Conservation (phyloP, 1,140 invertebrate genomes). For the Ruditapes philippinarum region DNA sequence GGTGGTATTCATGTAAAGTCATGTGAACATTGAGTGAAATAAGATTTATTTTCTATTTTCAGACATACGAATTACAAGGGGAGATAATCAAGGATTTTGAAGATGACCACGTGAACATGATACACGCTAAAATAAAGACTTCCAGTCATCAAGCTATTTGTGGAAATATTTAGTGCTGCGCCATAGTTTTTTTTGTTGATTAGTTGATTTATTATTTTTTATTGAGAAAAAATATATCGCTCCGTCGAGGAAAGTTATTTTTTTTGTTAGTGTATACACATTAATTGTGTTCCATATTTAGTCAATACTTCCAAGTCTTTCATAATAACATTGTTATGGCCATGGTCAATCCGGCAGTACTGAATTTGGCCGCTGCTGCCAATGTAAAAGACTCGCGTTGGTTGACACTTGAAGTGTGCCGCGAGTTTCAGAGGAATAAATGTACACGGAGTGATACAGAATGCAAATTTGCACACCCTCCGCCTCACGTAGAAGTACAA, state of each 20-base stretch:
- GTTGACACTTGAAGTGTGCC: conserved; percentile 99
- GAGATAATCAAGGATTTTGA: neutral
- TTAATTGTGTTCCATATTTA: conserved; percentile 48
- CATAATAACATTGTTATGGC: conserved; percentile 91
- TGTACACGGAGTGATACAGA: conserved; percentile 99
- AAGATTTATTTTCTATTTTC: conserved; percentile 3
- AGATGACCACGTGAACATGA: conserved; percentile 31
- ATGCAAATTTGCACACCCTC: conserved; percentile 99
- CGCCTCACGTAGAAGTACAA: conserved; percentile 99
- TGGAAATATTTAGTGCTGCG: conserved; percentile 19
- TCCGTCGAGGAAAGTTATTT: neutral
- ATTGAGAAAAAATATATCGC: neutral
- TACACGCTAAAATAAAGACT: neutral
- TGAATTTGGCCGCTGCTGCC: conserved; percentile 76
- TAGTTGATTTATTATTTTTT: neutral
- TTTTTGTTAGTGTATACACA: conserved; percentile 37
- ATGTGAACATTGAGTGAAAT: no score
- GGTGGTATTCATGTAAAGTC: no score
- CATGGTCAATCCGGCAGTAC: conserved; percentile 90
- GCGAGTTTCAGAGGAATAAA: conserved; percentile 99
- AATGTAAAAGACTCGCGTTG: conserved; percentile 99
- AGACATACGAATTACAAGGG: neutral
- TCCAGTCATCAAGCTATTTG: neutral
- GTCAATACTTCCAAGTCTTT: conserved; percentile 70
- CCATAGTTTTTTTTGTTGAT: conserved; percentile 21